Evolutionary conservation across 1,140 invertebrate genomes (phyloP).

Genomic region (Formica exsecta): DNA sequence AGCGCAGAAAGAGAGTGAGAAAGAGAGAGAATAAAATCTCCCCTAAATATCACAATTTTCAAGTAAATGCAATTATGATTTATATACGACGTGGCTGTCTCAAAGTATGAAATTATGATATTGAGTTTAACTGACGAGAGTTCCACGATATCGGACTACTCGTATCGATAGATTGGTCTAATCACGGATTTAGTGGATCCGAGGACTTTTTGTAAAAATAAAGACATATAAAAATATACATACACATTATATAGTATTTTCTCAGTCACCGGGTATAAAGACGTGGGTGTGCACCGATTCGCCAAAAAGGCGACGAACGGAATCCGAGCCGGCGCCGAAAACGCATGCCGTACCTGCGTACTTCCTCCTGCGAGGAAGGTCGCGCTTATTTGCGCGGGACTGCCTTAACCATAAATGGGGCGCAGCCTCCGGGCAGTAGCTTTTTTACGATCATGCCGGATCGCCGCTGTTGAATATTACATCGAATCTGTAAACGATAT

Average conservation of each 20-base stretch:
- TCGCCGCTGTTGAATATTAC: not conserved
- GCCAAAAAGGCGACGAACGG: slow-evolving; percentile 66
- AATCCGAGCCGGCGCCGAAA: slow-evolving; percentile 65
- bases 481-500: not conserved
- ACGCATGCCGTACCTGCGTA: slow-evolving; percentile 19
- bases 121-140: not conserved
- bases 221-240: too few species aligned
- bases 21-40: not conserved
- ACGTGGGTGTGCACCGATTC: not conserved
- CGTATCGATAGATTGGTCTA: not conserved
- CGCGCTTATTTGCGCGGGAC: slow-evolving; percentile 37
- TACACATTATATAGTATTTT: too few species aligned
- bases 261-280: not conserved
- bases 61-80: not conserved
- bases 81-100: not conserved
- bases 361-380: slow-evolving; percentile 34
- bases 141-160: not conserved
- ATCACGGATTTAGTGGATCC: not conserved
- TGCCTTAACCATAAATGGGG: slow-evolving; percentile 45
- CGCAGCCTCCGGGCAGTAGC: not conserved
- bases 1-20: not conserved
- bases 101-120: slow-evolving; percentile 6
- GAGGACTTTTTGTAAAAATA: not conserved
- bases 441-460: slow-evolving; percentile 12
- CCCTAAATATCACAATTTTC: not conserved